Conservation (phyloP, 2,113 vertebrate genomes). For the Panurus biarmicus region DNA sequence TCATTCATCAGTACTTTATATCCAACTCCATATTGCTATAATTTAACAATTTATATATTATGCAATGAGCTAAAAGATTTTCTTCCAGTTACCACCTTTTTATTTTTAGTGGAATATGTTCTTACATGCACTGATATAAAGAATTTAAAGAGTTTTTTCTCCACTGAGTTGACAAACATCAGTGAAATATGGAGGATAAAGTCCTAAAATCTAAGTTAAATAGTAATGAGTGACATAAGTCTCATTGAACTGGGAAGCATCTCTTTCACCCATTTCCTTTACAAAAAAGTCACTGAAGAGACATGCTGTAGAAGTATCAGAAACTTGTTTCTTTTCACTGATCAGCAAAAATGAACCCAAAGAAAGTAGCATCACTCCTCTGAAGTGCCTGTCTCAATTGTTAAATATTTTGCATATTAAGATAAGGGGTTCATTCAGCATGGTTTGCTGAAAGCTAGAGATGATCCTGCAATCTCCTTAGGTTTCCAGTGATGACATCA, state of each 20-base stretch:
- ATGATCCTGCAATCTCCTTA: neutral
- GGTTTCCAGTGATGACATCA: neutral
- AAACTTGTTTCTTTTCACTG: neutral
- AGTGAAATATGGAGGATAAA: neutral
- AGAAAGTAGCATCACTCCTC: neutral
- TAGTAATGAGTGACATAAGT: neutral
- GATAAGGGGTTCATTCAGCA: neutral
- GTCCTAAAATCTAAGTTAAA: neutral
- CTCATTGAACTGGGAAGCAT: neutral
- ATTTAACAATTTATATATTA: neutral
- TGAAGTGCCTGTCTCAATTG: neutral
- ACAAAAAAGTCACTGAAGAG: neutral
- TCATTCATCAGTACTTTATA: conserved; percentile 2
- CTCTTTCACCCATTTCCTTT: neutral
- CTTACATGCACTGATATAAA: neutral
- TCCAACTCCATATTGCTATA: neutral
- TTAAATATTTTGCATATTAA: neutral
- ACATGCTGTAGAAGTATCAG: neutral
- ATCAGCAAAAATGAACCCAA: neutral
- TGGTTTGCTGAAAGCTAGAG: neutral
- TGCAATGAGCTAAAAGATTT: neutral
- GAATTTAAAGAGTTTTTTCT: neutral
- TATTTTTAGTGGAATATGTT: neutral
- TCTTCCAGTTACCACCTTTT: neutral
- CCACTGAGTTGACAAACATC: neutral